Base-by-base conservation (phyloP, 37 sponge, comb jelly and placozoan genomes). In the Chondrosia reniformis region DNA sequence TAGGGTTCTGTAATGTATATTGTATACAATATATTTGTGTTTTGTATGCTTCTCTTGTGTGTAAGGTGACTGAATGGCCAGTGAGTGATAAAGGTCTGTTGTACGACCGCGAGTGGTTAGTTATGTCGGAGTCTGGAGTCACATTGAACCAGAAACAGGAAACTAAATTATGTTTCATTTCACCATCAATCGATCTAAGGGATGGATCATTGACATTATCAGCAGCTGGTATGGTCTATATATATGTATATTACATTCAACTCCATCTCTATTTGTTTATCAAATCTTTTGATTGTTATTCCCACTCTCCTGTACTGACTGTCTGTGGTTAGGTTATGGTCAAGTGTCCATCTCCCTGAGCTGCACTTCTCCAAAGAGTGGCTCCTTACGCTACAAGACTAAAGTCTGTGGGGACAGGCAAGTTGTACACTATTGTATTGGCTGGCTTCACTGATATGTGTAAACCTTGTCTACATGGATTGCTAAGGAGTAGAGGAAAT, bases 61-160 rank as follows among this genome's bases (percentile, higher is more conserved):
- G 7, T 27, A 76, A 92, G 88, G 93, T 92, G 44, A 22, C 76
- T 4, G 30, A 54, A n/a, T 96, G 97, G 97, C 86, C 79, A 1
- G 43, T 93, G 39, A 82, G 89, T 13, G 76, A 43, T 2, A 85
- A 64, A 42, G 97, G 97, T 13, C 69, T 96, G 45, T 49, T 87
- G 55, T 90, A 84, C 34, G 97, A 96, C 75, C 72, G 97, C 30
- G 84, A 80, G 64, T 96, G 97, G 97, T 77, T 87, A 84, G 75
- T 96, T 4, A 38, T 92, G 67, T 52, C 42, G 6, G 79, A 83
- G 72, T 22, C 44, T 25, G 75, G 89, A 4, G 78, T 59, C 10
- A 38, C 81, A 0, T 74, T 96, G 24, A 90, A 72, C 31, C 94
- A 85, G 89, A 96, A 89, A 40, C 88, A 93, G 58, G 91, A 83